phyloP scores from a whole-genome alignment of 2,797 vertebrate species.

The Enteromius fasciolatus region DNA sequence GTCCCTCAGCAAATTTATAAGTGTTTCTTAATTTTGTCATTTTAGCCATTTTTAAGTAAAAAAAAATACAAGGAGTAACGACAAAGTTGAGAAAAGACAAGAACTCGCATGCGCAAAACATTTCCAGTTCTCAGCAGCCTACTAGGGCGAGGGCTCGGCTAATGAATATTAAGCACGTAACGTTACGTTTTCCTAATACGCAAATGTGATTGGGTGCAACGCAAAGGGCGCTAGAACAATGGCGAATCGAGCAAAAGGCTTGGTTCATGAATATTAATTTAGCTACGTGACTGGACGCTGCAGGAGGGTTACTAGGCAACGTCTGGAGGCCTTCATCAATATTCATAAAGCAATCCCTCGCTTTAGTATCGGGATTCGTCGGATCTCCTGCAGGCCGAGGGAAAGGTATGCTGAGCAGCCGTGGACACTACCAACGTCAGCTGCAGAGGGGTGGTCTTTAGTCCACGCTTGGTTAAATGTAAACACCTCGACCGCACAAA shows the following conservation, averaged over 20 bases:
- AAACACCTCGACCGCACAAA: constrained; percentile 13
- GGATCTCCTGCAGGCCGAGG: constrained; percentile 58
- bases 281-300: not conserved
- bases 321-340: not conserved
- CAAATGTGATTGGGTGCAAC: constrained; percentile 2
- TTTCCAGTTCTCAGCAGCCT: not conserved
- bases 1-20: not conserved
- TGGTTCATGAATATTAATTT: constrained; percentile 30
- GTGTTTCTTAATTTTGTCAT: not conserved
- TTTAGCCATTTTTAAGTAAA: not conserved
- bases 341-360: constrained; percentile 13
- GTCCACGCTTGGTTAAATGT: constrained; percentile 11
- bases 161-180: constrained; percentile 18
- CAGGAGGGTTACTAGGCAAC: constrained; percentile 35
- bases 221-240: not conserved
- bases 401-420: constrained; percentile 77
- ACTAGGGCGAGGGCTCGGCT: not conserved
- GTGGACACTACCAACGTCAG: constrained; percentile 74
- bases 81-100: not conserved
- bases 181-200: not conserved
- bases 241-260: constrained; percentile 5
- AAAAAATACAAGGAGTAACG: not conserved
- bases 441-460: constrained; percentile 34
- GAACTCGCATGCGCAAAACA: not conserved
- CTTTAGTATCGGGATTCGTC: constrained; percentile 62